These are phyloP conservation scores for Drosophila macrothrix DNA, from an alignment of 2,888 invertebrate genomes.

Conservation along the genomic window DNA sequence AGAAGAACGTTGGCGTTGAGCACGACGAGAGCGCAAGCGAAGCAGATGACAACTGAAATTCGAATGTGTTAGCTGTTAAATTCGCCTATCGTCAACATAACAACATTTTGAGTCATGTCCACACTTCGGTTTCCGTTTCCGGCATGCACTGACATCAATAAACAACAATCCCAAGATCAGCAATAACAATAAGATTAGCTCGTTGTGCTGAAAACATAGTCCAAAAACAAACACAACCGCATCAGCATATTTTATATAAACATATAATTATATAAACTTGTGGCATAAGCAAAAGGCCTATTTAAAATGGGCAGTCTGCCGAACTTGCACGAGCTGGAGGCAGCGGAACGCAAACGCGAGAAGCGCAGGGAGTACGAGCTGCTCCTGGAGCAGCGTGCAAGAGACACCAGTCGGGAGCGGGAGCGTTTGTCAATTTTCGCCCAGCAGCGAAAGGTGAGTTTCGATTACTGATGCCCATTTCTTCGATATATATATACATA, in stretches of 20 bases:
- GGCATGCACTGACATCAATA: constrained; percentile 35
- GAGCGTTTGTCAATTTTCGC: constrained; percentile 80
- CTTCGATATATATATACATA: constrained; percentile 12
- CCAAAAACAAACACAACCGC: neutral
- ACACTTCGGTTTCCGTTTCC: constrained; percentile 42
- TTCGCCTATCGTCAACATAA: constrained; percentile 10
- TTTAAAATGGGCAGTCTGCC: constrained; percentile 88
- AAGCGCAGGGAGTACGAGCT: constrained; percentile 82
- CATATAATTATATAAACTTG: constrained; percentile 8
- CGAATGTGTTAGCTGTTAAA: constrained; percentile 26
- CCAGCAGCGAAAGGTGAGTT: constrained; percentile 82
- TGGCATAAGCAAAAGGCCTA: constrained; percentile 3
- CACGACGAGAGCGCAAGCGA: constrained; percentile 39
- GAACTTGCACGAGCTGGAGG: constrained; percentile 88
- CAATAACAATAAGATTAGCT: neutral
- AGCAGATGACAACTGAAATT: constrained; percentile 22
- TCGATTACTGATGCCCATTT: constrained; percentile 4
- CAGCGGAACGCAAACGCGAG: constrained; percentile 83
- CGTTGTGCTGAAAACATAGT: constrained; percentile 3
- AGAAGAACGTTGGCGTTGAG: constrained; percentile 11
- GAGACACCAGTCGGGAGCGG: constrained; percentile 82
- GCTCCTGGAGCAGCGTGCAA: constrained; percentile 79
- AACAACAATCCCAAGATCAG: constrained; percentile 7
- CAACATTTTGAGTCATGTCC: constrained; percentile 36
- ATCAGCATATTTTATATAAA: neutral